Evolutionary conservation across 1,140 invertebrate species (phyloP), one percentile per base, ranked within the genome.

Genomic region (Zaprionus ghesquierei): DNA sequence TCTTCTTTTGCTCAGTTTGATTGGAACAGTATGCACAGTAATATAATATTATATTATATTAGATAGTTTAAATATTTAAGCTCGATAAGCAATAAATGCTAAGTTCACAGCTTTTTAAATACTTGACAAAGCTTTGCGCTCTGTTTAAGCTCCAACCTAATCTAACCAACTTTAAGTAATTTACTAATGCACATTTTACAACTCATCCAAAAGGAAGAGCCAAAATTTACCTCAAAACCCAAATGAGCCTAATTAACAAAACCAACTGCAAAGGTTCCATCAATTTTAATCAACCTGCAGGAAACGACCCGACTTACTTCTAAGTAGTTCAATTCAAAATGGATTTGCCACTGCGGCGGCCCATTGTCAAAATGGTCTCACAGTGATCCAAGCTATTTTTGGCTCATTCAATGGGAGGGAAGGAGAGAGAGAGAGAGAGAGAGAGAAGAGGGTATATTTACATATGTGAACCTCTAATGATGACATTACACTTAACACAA

Each of bases 401-500:
- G 38, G 38, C 46, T 59, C 44, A 72, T 72, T 68, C 55, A 72
- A 60, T 72, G 66, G 46, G 22, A 15, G n/a, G 23, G n/a, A n/a
- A n/a, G n/a, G n/a, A n/a, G n/a, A n/a, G n/a, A n/a, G n/a, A 20
- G 53, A 64, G 31, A 22, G 44, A 46, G 9, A 3, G 3, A 46
- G 18, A 46, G 41, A 4, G 18, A 46, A 46, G 18, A 46, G 41
- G 10, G 18, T 22, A 46, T 54, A 68, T 73, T 69, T 69, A 33
- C 64, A 50, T 55, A 38, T 33, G 13, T 53, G 46, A 59, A 23
- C 18, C 59, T 46, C 63, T 69, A 79, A 69, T 73, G 50, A 73
- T 73, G 70, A 69, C 38, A 61, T 69, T 61, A 59, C 41, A 44
- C 63, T 60, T 54, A 68, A 54, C 55, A 65, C 53, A 68, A 60